These are phyloP conservation scores for Campoplex nolae DNA, from an alignment of 2,888 invertebrate species.

Conservation along the genomic window DNA sequence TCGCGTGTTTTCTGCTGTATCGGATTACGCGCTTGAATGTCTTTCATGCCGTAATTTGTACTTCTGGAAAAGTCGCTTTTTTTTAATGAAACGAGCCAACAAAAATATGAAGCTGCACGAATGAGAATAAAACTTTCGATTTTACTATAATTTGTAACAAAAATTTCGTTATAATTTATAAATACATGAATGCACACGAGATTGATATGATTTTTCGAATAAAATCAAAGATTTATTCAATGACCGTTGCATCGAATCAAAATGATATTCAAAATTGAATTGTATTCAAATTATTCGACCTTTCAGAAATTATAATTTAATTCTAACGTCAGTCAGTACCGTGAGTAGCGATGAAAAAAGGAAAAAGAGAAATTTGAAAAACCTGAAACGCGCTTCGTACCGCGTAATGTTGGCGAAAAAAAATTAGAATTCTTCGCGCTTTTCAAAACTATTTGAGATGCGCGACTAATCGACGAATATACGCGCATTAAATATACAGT, in stretches of 20 bases:
- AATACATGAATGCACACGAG: not conserved
- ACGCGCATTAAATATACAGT: not conserved
- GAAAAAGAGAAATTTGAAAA: constrained; percentile 31
- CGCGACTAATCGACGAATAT: constrained; percentile 61
- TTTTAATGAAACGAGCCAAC: not conserved
- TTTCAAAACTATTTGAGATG: constrained; percentile 62
- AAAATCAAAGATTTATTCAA: not conserved
- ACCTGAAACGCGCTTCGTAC: not conserved
- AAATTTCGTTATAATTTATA: not conserved
- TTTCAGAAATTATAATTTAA: constrained; percentile 11
- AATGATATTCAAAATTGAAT: constrained; percentile 19
- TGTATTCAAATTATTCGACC: constrained; percentile 1
- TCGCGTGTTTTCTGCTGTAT: not conserved
- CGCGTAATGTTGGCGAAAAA: constrained; percentile 34
- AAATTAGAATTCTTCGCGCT: constrained; percentile 41
- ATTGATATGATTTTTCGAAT: not conserved
- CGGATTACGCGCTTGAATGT: not conserved
- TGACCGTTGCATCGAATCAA: not conserved
- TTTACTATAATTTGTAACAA: not conserved
- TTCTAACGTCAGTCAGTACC: constrained; percentile 25
- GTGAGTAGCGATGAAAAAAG: not conserved
- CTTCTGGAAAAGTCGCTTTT: not conserved
- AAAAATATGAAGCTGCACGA: not conserved
- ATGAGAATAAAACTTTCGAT: not conserved
- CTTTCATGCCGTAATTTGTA: not conserved